Evolutionary conservation across 2,113 vertebrate species (phyloP), one percentile per base, ranked within the genome.

Genomic region (Corythornis cristatus): DNA sequence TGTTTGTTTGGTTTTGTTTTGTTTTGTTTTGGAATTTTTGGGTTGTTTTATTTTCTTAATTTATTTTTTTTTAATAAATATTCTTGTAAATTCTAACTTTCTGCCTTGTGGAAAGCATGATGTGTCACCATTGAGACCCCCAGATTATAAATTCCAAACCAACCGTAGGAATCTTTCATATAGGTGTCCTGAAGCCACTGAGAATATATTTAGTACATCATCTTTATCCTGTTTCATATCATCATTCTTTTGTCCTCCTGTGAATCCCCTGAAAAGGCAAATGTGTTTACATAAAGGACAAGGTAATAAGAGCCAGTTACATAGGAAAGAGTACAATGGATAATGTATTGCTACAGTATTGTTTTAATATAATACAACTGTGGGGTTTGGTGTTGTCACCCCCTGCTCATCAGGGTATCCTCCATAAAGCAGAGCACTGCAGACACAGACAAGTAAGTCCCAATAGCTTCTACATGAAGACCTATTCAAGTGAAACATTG

Each of bases 111-210:
- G 50, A 84, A 46, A 72, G 56, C 50, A 67, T 28, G n/a, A 17
- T 48, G 64, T 9, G 1, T 33, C 18, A 31, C 21, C 31, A 42
- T 56, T 71, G 72, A 91, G 53, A 82, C 57, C 21, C 1, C 14
- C 12, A n/a, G 56, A 22, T 71, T 10, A 21, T 14, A 50, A 71
- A 75, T 83, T 74, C 86, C 40, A 54, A 61, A 98, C 98, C 97
- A 74, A 99, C 99, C 99, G 98, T 83, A 99, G 98, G 97, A 99
- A 99, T 94, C 99, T 97, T 95, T 99, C 99, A 25, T 99, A 99
- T 2, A 99, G 98, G 95, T 99, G 99, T 89, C 99, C 99, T 15
- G 99, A 99, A 51, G 99, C 99, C 96, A 99, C 98, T 0, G 99
- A 99, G 97, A 99, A 99, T 88, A 99, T 99, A 94, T 99, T 99